phyloP scores from a whole-genome alignment of 2,888 invertebrate genomes.

The Drosophila merina region DNA sequence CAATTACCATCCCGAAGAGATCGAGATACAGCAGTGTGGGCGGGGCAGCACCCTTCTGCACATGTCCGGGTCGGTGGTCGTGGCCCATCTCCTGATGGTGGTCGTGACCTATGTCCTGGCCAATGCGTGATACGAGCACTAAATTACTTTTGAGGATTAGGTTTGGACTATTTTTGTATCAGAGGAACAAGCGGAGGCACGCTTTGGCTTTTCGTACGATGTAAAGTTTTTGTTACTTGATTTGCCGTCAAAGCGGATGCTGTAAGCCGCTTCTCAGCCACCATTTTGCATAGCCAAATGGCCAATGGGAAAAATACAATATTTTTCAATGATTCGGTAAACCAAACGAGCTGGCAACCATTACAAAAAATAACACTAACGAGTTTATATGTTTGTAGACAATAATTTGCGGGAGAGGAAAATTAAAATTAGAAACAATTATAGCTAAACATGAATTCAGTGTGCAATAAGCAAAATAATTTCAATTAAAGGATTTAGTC shows the following conservation, averaged over 20 bases:
- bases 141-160: conserved; percentile 45
- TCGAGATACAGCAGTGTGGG: conserved; percentile 84
- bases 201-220: conserved; percentile 15
- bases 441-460: conserved; percentile 60
- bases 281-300: conserved; percentile 16
- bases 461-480: conserved; percentile 33
- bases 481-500: conserved; percentile 40
- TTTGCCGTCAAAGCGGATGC: conserved; percentile 18
- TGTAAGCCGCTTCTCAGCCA: conserved; percentile 13
- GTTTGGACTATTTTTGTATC: conserved; percentile 19
- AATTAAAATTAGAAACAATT: conserved; percentile 50
- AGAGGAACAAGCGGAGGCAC: neutral
- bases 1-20: conserved; percentile 94
- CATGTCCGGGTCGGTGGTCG: conserved; percentile 74
- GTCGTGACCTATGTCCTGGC: conserved; percentile 77
- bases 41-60: conserved; percentile 78
- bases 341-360: conserved; percentile 15
- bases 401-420: conserved; percentile 67
- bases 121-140: conserved; percentile 83
- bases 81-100: conserved; percentile 81
- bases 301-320: conserved; percentile 12
- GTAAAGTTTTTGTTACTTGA: conserved; percentile 30
- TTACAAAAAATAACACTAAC: conserved; percentile 40
- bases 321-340: conserved; percentile 34
- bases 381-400: conserved; percentile 73